A percentile compares a stretch with the other conserved stretches of the same genome.
phyloP scores from a whole-genome alignment of 2,113 vertebrate species.

The Acrocephalus arundinaceus region DNA sequence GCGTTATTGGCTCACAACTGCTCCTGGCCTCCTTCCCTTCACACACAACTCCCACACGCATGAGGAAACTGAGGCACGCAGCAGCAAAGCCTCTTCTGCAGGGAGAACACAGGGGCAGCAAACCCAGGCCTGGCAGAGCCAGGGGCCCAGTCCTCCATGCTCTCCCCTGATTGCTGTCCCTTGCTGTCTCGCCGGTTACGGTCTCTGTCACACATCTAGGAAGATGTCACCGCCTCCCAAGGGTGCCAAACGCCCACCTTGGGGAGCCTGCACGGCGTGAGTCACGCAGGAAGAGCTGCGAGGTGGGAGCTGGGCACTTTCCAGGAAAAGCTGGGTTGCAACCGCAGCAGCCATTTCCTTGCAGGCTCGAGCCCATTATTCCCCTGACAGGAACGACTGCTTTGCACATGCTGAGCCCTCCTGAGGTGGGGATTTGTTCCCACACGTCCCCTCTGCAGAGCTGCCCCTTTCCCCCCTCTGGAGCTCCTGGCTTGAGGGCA shows the following conservation, averaged over 20 bases:
- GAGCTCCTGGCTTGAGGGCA: background rate
- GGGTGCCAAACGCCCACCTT: background rate
- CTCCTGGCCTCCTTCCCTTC: background rate
- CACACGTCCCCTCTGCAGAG: accelerated
- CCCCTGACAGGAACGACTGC: background rate
- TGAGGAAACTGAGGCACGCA: slow-evolving; percentile 48
- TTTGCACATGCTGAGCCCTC: background rate
- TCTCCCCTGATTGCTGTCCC: background rate
- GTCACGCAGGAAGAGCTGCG: background rate
- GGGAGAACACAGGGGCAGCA: accelerated
- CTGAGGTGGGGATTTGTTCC: background rate
- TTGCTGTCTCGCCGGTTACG: accelerated
- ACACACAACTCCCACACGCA: accelerated
- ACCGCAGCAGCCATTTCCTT: slow-evolving; percentile 42
- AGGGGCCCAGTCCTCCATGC: background rate
- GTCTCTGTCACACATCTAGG: background rate
- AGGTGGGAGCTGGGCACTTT: slow-evolving; percentile 54
- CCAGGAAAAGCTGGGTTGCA: slow-evolving; percentile 41
- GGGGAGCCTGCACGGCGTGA: background rate
- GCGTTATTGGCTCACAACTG: background rate
- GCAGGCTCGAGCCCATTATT: background rate
- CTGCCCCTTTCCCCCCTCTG: background rate
- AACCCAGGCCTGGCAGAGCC: background rate
- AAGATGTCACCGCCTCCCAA: background rate
- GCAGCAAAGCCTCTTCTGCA: background rate